Evolutionary conservation across 2,113 vertebrate genomes (phyloP), one percentile per base, ranked within the genome.

Genomic region (Micronycteris hirsuta): DNA sequence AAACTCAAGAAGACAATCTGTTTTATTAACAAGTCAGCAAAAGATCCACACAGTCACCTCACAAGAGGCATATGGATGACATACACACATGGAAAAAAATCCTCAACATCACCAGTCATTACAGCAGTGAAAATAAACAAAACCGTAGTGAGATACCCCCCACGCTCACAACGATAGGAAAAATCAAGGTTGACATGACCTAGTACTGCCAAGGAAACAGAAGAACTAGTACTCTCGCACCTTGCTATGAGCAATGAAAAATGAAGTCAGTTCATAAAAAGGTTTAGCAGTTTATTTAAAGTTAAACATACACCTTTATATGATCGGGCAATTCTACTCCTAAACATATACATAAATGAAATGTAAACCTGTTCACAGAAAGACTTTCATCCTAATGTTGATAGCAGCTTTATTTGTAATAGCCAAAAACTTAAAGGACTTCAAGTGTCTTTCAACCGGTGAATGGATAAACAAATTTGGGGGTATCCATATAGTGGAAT

Each of bases 281-380:
- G 41, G 68, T 68, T 67, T 92, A 33, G 20, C 28, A 68, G 45
- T 76, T 28, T 76, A 61, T 76, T 38, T 49, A 83, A 88, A 83
- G 41, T 76, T 92, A 88, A 76, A 83, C 41, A 68, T 70, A 76
- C 4, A 83, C 36, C 45, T 81, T 56, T 67, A 83, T 28, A 88
- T 70, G 49, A 76, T 76, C 7, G 3, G 36, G 68, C 38, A 92
- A 87, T 76, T 88, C 47, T 41, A 88, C n/a, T 87, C 58, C 41
- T 92, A 83, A 83, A 68, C 68, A 88, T 88, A 68, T 95, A 82
- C 41, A 52, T 87, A 83, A 87, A 68, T 20, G 47, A 88, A 88
- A 14, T 58, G 47, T 74, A 95, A 41, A 83, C 15, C 61, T 77
- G 11, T 45, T 65, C 84, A 94, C 16, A n/a, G 38, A 88, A 67